These are phyloP conservation scores for Drosophila emarginata DNA, from an alignment of 2,888 invertebrate species.

Conservation along the genomic window DNA sequence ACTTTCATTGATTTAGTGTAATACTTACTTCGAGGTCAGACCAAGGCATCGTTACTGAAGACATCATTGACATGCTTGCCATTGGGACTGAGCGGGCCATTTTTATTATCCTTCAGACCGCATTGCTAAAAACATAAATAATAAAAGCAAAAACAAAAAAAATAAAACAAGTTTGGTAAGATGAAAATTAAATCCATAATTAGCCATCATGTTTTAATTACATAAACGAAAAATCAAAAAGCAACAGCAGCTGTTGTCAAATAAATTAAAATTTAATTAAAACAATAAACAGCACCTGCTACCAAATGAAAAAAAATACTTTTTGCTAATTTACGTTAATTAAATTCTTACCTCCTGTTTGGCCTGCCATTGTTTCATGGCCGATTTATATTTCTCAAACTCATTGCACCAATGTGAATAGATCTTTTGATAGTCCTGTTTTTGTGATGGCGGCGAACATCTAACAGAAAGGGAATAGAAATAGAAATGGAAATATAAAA, in stretches of 20 bases:
- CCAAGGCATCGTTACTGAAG: slow-evolving; percentile 80
- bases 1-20: slow-evolving; percentile 21
- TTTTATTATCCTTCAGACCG: slow-evolving; percentile 79
- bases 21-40: slow-evolving; percentile 82
- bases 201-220: slow-evolving; percentile 47
- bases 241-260: slow-evolving; percentile 48
- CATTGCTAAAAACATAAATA: slow-evolving; percentile 75
- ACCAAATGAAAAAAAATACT: slow-evolving; percentile 9
- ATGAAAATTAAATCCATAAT: slow-evolving; percentile 42
- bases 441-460: slow-evolving; percentile 94
- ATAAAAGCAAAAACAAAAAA: background rate
- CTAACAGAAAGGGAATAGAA: slow-evolving; percentile 72
- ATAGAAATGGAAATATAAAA: background rate
- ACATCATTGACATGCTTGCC: slow-evolving; percentile 82
- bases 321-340: slow-evolving; percentile 13
- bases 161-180: background rate
- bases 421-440: slow-evolving; percentile 96
- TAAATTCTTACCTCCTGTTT: slow-evolving; percentile 91
- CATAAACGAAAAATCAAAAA: slow-evolving; percentile 56
- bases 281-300: slow-evolving; percentile 76
- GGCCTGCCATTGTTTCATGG: slow-evolving; percentile 97
- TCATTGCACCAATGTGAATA: slow-evolving; percentile 99
- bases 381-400: slow-evolving; percentile 97
- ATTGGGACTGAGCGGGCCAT: slow-evolving; percentile 44
- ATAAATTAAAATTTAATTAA: slow-evolving; percentile 78